Evolutionary conservation across 2,113 vertebrate genomes (phyloP).

Genomic region (Myrmecophaga tridactyla): DNA sequence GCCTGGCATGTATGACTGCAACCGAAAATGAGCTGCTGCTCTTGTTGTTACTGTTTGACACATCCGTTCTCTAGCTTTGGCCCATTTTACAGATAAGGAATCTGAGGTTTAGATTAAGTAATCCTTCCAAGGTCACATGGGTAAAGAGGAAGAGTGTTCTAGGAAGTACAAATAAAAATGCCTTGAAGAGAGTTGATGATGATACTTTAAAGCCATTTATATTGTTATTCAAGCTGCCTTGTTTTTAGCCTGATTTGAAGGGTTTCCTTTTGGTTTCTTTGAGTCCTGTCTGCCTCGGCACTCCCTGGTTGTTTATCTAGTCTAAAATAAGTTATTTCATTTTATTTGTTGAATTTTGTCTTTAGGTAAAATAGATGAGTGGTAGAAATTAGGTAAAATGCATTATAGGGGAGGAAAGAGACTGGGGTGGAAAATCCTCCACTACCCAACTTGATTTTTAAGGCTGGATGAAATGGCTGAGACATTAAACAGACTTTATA

Average conservation of each 20-base stretch:
- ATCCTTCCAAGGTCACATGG: accelerated
- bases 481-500: accelerated
- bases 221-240: neutral
- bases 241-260: neutral
- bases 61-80: too few species aligned
- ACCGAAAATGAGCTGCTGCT: accelerated
- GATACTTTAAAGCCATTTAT: neutral
- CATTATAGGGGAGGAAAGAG: neutral
- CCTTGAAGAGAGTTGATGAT: neutral
- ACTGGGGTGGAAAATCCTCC: accelerated
- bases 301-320: too few species aligned
- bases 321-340: neutral
- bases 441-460: neutral
- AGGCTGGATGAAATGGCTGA: accelerated
- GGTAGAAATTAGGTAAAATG: neutral
- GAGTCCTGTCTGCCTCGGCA: too few species aligned
- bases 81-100: neutral
- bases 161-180: neutral
- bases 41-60: neutral
- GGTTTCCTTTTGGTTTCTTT: neutral
- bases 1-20: neutral
- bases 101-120: neutral
- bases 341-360: too few species aligned
- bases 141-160: neutral
- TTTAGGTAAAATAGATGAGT: accelerated